Evolutionary conservation across 2,888 invertebrate species (phyloP).

Genomic region (Colostygia pectinataria): DNA sequence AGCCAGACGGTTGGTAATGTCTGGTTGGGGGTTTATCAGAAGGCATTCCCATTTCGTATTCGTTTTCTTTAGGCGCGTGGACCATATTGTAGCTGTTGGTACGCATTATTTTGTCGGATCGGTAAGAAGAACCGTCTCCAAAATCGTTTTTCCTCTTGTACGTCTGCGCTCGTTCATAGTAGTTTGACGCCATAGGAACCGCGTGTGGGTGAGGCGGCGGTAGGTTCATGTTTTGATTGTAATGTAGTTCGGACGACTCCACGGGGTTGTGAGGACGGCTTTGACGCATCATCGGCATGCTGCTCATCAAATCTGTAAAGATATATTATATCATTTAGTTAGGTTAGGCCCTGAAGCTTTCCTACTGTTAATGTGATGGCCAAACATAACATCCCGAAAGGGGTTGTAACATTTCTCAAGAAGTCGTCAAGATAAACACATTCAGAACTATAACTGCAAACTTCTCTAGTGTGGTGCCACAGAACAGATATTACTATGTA

Average conservation of each 20-base stretch:
- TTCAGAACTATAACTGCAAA: too few relatives aligned
- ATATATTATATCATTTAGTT: not conserved
- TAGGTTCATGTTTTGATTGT: conserved; percentile 57
- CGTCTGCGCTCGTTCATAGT: conserved; percentile 64
- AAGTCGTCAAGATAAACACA: too few relatives aligned
- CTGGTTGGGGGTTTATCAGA: conserved; percentile 60
- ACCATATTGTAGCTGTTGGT: conserved; percentile 62
- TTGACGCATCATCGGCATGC: conserved; percentile 65
- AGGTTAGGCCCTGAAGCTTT: not conserved
- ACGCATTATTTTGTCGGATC: conserved; percentile 74
- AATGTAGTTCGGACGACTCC: conserved; percentile 71
- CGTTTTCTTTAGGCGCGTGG: conserved; percentile 45
- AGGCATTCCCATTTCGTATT: conserved; percentile 57
- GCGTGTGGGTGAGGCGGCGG: conserved; percentile 53
- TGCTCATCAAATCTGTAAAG: conserved; percentile 67
- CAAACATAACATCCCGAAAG: too few relatives aligned
- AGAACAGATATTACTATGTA: too few relatives aligned
- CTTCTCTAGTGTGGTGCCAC: too few relatives aligned
- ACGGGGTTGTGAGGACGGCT: conserved; percentile 61
- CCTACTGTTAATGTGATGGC: too few relatives aligned
- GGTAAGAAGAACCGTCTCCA: conserved; percentile 63
- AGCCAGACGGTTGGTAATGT: conserved; percentile 59
- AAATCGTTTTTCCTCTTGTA: conserved; percentile 75
- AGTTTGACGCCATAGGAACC: conserved; percentile 62
- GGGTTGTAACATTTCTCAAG: too few relatives aligned